A percentile compares a stretch with the other conserved stretches of the same genome.
Conservation (phyloP, 2,888 invertebrate species). For the Caenorhabditis becei region DNA sequence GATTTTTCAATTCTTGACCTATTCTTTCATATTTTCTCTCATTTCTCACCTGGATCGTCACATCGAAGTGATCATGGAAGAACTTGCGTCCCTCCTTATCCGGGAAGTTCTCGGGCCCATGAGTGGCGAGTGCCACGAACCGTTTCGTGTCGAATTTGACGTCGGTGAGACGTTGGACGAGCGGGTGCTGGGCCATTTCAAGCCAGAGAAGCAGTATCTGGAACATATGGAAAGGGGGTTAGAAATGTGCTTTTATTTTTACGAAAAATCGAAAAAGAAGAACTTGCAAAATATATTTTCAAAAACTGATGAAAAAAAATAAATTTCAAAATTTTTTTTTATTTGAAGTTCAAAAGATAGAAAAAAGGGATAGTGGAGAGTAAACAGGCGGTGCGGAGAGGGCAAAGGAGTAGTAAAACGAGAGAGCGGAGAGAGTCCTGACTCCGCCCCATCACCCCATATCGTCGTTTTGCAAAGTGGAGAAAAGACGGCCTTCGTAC, state of each 20-base stretch:
- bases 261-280: too few relatives aligned
- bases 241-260: too few relatives aligned
- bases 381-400: slow-evolving; percentile 43
- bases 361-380: slow-evolving; percentile 20
- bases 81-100: slow-evolving; percentile 66
- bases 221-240: background rate
- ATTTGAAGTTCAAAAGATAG: slow-evolving; percentile 9
- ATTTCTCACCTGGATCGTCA: slow-evolving; percentile 75
- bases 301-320: too few relatives aligned
- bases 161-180: slow-evolving; percentile 62
- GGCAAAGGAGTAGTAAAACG: slow-evolving; percentile 33
- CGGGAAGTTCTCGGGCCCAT: slow-evolving; percentile 70
- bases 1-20: too few relatives aligned
- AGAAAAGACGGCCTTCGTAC: slow-evolving; percentile 56
- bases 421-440: slow-evolving; percentile 10
- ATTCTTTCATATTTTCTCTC: background rate
- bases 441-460: slow-evolving; percentile 65
- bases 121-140: slow-evolving; percentile 64
- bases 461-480: slow-evolving; percentile 42
- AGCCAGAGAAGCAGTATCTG: slow-evolving; percentile 52
- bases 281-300: too few relatives aligned
- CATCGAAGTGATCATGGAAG: slow-evolving; percentile 75
- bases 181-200: slow-evolving; percentile 56
- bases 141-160: slow-evolving; percentile 68
- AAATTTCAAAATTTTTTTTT: too few relatives aligned